phyloP scores from a whole-genome alignment of 2,113 vertebrate species.

The Dasyurus viverrinus region DNA sequence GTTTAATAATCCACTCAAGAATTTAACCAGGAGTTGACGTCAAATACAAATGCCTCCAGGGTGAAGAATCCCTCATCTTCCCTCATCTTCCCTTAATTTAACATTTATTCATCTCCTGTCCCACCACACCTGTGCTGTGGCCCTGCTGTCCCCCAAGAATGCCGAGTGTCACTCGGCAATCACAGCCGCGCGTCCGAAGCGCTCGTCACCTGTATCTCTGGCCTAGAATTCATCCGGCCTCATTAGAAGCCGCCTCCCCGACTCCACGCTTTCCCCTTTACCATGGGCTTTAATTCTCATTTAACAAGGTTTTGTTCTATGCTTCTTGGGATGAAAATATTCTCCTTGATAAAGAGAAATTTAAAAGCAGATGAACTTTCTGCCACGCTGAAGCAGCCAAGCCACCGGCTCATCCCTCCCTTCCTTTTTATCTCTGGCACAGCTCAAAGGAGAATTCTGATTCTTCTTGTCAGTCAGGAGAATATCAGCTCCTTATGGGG shows the following conservation, averaged over 20 bases:
- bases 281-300: neutral
- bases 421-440: neutral
- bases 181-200: neutral
- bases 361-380: neutral
- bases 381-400: neutral
- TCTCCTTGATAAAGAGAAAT: neutral
- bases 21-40: neutral
- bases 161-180: neutral
- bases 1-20: neutral
- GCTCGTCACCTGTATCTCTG: neutral
- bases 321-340: neutral
- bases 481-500: neutral
- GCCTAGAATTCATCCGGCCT: neutral
- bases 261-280: neutral
- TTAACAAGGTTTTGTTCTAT: neutral
- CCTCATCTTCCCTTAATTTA: neutral
- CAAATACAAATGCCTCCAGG: neutral
- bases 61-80: neutral
- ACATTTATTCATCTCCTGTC: neutral
- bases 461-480: neutral
- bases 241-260: neutral
- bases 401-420: neutral
- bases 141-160: neutral
- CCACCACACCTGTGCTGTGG: neutral
- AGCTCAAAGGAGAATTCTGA: neutral